A percentile compares a stretch with the other conserved stretches of the same genome.
Conservation (phyloP, 2,888 invertebrate species). For the Agrochola lychnidis region DNA sequence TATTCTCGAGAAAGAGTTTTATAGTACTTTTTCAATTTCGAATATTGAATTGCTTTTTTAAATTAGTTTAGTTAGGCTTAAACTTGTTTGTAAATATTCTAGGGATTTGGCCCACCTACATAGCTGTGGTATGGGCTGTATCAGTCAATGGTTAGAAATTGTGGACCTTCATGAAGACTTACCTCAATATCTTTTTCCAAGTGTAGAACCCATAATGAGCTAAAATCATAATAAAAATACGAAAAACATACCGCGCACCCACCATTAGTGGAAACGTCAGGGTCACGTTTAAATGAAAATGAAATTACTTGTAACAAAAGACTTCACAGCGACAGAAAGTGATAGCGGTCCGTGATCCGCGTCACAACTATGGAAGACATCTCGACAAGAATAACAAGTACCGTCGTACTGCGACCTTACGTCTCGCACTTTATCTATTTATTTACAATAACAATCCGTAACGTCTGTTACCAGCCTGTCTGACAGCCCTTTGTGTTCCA, state of each 20-base stretch:
- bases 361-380: constrained; percentile 72
- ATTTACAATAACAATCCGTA: constrained; percentile 56
- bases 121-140: too few relatives aligned
- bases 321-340: constrained; percentile 82
- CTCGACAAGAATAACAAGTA: constrained; percentile 80
- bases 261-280: constrained; percentile 62
- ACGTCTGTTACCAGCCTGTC: constrained; percentile 34
- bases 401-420: constrained; percentile 53
- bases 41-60: background rate
- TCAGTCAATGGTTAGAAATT: background rate
- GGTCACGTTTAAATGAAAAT: constrained; percentile 80
- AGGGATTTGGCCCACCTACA: background rate
- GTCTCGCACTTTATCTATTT: constrained; percentile 49
- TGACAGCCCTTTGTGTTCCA: constrained; percentile 42
- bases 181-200: background rate
- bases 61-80: too few relatives aligned
- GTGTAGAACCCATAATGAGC: background rate
- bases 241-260: constrained; percentile 32
- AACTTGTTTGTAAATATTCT: background rate
- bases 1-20: constrained; percentile 12
- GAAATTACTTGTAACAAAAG: constrained; percentile 80
- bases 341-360: constrained; percentile 83
- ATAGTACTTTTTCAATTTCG: background rate
- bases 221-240: constrained; percentile 7
- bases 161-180: background rate